These are phyloP conservation scores for Danio tinwini DNA, from an alignment of 2,797 vertebrate species.

Conservation along the genomic window DNA sequence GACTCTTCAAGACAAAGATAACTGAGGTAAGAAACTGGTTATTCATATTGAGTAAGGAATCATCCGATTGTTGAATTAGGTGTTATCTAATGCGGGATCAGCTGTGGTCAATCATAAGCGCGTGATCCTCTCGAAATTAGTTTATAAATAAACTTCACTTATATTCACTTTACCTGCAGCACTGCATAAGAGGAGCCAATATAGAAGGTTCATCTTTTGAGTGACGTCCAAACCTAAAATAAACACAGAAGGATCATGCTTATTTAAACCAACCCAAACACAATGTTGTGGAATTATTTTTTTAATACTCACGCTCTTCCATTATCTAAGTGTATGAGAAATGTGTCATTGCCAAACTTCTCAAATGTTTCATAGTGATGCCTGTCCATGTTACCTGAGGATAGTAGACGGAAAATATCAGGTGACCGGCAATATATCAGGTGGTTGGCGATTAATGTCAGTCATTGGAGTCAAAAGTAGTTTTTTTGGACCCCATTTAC, in stretches of 20 bases:
- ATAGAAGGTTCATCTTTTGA: conserved; percentile 94
- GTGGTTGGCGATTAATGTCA: neutral
- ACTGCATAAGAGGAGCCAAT: conserved; percentile 88
- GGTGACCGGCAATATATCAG: neutral
- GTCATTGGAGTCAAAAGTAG: neutral
- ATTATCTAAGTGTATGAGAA: conserved; percentile 93
- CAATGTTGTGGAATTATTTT: neutral
- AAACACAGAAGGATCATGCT: neutral
- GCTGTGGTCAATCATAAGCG: too few relatives aligned
- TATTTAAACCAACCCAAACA: neutral
- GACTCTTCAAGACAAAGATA: too few relatives aligned
- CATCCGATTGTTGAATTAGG: too few relatives aligned
- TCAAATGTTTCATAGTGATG: conserved; percentile 97
- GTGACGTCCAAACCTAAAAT: conserved; percentile 89
- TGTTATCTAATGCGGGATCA: too few relatives aligned
- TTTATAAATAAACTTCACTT: neutral
- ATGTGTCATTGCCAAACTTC: conserved; percentile 92
- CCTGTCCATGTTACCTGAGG: conserved; percentile 94
- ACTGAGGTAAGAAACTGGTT: too few relatives aligned
- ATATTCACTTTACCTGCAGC: conserved; percentile 86
- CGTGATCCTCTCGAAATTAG: too few relatives aligned
- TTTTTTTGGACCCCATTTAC: neutral
- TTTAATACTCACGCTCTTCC: conserved; percentile 86
- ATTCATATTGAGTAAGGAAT: too few relatives aligned
- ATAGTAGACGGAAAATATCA: neutral